Conservation (phyloP, 2,797 vertebrate species). For the Alexandromys oeconomus region DNA sequence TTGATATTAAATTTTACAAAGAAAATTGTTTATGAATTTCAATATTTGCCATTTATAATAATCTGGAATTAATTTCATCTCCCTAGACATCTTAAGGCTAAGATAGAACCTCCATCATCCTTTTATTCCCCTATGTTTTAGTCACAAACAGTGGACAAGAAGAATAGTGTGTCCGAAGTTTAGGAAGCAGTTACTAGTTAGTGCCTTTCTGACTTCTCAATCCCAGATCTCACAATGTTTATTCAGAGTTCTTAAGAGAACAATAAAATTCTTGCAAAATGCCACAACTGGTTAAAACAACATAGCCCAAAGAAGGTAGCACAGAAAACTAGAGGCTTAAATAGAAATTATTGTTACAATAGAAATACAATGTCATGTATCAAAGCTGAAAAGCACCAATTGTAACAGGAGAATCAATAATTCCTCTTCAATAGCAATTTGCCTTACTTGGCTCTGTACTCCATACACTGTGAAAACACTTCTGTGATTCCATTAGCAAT, state of each 20-base stretch:
- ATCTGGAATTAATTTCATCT: not conserved
- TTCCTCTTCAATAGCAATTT: constrained; percentile 73
- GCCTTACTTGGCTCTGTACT: constrained; percentile 59
- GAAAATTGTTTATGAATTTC: not conserved
- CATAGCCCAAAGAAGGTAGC: not conserved
- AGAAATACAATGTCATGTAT: constrained; percentile 68
- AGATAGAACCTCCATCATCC: not conserved
- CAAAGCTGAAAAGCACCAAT: constrained; percentile 59
- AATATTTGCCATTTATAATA: not conserved
- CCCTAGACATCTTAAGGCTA: not conserved
- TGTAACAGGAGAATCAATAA: constrained; percentile 67
- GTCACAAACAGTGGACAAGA: not conserved
- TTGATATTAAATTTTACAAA: not conserved
- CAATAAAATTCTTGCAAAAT: constrained; percentile 18
- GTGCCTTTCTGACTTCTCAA: not conserved
- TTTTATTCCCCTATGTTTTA: not conserved
- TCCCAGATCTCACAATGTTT: not conserved
- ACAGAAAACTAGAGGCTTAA: constrained; percentile 18
- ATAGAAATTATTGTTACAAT: constrained; percentile 65
- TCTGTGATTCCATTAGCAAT: constrained; percentile 72
- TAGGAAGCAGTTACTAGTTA: not conserved
- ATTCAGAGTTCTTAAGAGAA: constrained; percentile 15
- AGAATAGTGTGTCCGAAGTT: not conserved
- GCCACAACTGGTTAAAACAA: constrained; percentile 48
- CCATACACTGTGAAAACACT: constrained; percentile 44